Base-by-base conservation (phyloP, 2,113 vertebrate genomes). In the Xiphorhynchus elegans region DNA sequence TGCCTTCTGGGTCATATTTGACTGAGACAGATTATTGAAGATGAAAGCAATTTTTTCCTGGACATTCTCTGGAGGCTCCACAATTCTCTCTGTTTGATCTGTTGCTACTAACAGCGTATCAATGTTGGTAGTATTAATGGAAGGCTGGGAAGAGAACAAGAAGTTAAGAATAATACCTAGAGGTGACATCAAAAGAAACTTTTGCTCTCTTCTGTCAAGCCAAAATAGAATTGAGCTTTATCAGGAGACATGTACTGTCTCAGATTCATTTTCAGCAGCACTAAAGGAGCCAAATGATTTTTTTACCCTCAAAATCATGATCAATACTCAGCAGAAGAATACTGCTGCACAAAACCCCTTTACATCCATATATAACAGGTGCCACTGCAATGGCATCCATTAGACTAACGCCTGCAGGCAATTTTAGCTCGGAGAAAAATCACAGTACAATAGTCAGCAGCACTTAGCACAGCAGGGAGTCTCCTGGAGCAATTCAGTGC, bases 31-130 rank as follows among this genome's bases (percentile, higher is more conserved):
- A 96, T 99, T 99, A 93, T 99, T 99, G 96, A 99, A 99, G 95
- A 99, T 99, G 93, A 99, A 99, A 63, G 99, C 99, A 87, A 99
- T 99, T 97, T 99, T 99, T 94, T 99, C 99, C 96, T 99, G 99
- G 74, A 99, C 99, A 37, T 99, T 99, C 95, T 99, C 99, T 76
- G 99, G 99, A 64, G 99, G 99, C 81, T 99, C 99, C 70, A 99
- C 99, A 96, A 99, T 99, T 93, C 99, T 98, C 97, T 99, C 99
- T 0, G 98, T 99, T 95, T 99, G 99, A 97, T 99, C 99, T 60
- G 99, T 99, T 62, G 99, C 99, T 94, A 99, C 99, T 93, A 99
- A 98, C 96, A 99, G 96, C 0, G 99, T 99, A 97, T 99, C 99
- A 47, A 99, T 99, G 97, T 99, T 99, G 94, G 99, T 99, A 72